A percentile compares a stretch with the other conserved stretches of the same genome.
These are phyloP conservation scores for Creontiades dilutus DNA, from an alignment of 2,888 invertebrate genomes.

Conservation along the genomic window DNA sequence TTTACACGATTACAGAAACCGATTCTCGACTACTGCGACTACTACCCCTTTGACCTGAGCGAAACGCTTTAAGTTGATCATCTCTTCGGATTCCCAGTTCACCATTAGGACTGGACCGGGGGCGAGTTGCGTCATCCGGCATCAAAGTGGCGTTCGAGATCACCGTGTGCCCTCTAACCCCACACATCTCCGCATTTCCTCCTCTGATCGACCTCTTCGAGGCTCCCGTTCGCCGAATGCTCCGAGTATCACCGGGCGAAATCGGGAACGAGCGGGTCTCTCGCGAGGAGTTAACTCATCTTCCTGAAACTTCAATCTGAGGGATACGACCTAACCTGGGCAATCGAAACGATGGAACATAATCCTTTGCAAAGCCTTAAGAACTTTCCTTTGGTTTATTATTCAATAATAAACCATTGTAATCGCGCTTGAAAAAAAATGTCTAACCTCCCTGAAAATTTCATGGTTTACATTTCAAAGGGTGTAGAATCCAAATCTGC, in stretches of 20 bases:
- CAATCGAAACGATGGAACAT: too few relatives aligned
- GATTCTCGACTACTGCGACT: background rate
- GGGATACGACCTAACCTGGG: too few relatives aligned
- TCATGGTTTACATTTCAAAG: too few relatives aligned
- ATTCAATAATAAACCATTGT: too few relatives aligned
- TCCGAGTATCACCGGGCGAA: background rate
- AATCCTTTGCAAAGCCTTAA: too few relatives aligned
- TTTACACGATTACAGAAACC: too few relatives aligned
- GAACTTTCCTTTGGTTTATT: too few relatives aligned
- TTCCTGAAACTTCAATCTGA: background rate
- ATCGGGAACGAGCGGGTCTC: background rate
- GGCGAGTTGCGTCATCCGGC: slow-evolving; percentile 11
- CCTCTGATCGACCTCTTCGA: slow-evolving; percentile 5
- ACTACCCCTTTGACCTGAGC: background rate
- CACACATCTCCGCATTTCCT: background rate
- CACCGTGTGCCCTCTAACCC: slow-evolving; percentile 52
- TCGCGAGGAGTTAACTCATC: background rate
- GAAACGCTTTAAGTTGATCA: background rate
- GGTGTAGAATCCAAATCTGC: too few relatives aligned
- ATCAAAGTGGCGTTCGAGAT: slow-evolving; percentile 36
- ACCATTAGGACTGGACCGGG: background rate
- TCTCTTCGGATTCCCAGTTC: background rate
- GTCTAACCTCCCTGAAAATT: too few relatives aligned
- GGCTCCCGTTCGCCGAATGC: slow-evolving; percentile 9
- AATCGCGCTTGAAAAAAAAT: too few relatives aligned